These are phyloP conservation scores for Rhabdomys pumilio DNA, from an alignment of 2,797 vertebrate species.

Conservation along the genomic window DNA sequence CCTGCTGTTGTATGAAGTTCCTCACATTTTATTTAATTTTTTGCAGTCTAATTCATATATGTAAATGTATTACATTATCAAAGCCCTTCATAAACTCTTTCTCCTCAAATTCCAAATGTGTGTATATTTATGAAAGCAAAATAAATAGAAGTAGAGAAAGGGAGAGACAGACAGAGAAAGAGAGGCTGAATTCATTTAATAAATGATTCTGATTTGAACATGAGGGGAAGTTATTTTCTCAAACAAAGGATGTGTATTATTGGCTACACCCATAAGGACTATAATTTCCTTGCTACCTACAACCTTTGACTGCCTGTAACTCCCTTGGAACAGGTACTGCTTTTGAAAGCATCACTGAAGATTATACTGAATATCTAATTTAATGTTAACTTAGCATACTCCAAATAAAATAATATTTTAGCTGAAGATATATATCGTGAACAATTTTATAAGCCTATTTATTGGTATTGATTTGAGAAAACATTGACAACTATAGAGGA, in stretches of 20 bases:
- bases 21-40: background rate
- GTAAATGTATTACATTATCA: background rate
- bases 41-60: background rate
- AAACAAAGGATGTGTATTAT: background rate
- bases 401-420: background rate
- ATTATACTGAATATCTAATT: background rate
- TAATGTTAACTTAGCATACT: background rate
- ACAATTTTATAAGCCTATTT: background rate
- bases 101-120: background rate
- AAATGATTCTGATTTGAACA: background rate
- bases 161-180: too few relatives aligned
- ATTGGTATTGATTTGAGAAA: slow-evolving; percentile 51
- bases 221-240: background rate
- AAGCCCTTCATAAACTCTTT: background rate
- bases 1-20: background rate
- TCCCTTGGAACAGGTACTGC: too few relatives aligned
- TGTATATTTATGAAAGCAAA: background rate
- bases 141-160: background rate
- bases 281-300: background rate
- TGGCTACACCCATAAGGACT: background rate
- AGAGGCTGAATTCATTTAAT: background rate
- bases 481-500: slow-evolving; percentile 17
- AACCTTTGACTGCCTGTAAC: background rate
- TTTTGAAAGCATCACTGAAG: background rate
- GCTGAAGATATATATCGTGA: background rate